Base-by-base conservation (phyloP, 1,140 invertebrate species). In the Procambarus clarkii region DNA sequence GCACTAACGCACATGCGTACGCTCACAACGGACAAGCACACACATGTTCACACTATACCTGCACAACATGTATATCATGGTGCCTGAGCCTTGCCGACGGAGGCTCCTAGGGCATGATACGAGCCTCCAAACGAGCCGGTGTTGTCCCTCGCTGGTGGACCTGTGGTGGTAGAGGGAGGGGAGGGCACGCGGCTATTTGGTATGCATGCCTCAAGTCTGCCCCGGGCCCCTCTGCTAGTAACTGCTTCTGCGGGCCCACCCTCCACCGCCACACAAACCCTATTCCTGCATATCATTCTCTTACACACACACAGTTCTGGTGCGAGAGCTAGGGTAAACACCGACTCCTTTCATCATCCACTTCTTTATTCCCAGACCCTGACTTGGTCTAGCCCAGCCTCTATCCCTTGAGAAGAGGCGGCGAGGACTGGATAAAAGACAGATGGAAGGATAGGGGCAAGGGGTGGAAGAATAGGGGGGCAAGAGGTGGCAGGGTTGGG, bases 231-330 rank as follows among this genome's bases (percentile, higher is more conserved):
- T 82, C 80, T 82, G 80, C 80, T 82, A 82, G 80, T 82, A 60
- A 60, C 80, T 82, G 80, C 80, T 82, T 58, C 80, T 82, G 80
- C 80, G 54, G 80, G 80, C 80, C 80, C 80, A 60, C 80, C 80
- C 50, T 60, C 80, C 80, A 60, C 80, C 80, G 34, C 34, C 34
- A 82, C 80, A 82, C 80, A 82, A 82, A 82, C 80, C 60, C 60
- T 82, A 82, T 82, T 82, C 80, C 60, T 24, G 80, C 80, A 82
- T 60, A 82, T 82, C 80, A 82, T 82, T 82, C 80, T 82, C 80
- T 82, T 60, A 82, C 80, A 80, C 34, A 34, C 34, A 34, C 79
- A 82, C 80, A 82, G 54, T 82, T 60, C 50, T 82, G 80, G 80
- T 54, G 80, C 80, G 80, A 82, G 80, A 82, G 80, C 50, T 11